Evolutionary conservation across 2,113 vertebrate genomes (phyloP).

Genomic region (Apus apus): DNA sequence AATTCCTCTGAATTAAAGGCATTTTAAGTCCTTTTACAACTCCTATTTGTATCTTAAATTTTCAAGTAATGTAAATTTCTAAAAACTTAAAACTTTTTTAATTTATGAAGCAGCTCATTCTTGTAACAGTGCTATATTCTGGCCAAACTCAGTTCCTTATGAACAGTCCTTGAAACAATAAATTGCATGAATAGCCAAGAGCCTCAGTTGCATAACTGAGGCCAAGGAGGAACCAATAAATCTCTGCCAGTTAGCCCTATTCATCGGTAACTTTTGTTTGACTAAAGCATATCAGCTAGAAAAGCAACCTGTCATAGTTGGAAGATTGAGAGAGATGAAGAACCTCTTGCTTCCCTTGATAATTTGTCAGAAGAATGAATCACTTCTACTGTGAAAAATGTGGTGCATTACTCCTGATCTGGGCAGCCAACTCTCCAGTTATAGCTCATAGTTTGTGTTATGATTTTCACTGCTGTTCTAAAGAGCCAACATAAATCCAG

Average conservation of each 20-base stretch:
- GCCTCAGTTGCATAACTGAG: slow-evolving; percentile 24
- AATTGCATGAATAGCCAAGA: slow-evolving; percentile 38
- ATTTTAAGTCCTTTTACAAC: not conserved
- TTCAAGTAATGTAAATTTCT: not conserved
- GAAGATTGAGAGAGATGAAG: slow-evolving; percentile 38
- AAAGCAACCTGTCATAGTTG: slow-evolving; percentile 26
- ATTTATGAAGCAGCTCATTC: not conserved
- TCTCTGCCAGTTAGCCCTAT: slow-evolving; percentile 38
- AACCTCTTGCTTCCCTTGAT: slow-evolving; percentile 17
- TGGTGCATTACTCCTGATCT: not conserved
- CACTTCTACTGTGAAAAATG: slow-evolving; percentile 38
- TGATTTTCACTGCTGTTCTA: not conserved
- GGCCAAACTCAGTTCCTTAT: not conserved
- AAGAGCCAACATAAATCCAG: not conserved
- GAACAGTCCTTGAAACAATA: not conserved
- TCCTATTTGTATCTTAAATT: not conserved
- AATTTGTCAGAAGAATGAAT: slow-evolving; percentile 47
- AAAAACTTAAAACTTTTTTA: not conserved
- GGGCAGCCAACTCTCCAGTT: not conserved
- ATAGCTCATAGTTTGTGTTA: not conserved
- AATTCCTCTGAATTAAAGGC: not conserved
- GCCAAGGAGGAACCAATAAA: slow-evolving; percentile 44
- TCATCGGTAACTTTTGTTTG: slow-evolving; percentile 59
- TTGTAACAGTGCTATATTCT: not conserved
- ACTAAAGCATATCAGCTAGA: slow-evolving; percentile 42